These are phyloP conservation scores for Lordiphosa mommai DNA, from an alignment of 1,140 invertebrate species.

Conservation along the genomic window DNA sequence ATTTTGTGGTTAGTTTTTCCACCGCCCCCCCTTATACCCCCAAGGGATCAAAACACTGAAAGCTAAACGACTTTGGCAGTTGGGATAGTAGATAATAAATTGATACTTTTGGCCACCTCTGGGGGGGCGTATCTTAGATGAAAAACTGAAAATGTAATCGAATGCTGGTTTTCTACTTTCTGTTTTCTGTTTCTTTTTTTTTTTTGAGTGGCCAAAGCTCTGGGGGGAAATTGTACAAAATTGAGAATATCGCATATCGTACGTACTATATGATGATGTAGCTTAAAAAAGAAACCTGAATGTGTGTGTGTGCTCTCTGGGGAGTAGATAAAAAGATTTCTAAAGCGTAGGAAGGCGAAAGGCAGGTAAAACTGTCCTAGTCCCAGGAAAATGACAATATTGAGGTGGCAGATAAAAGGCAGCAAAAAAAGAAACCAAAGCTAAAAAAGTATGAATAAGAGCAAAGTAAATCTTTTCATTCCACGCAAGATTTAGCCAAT, in stretches of 20 bases:
- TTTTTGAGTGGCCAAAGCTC: neutral
- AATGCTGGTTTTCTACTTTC: conserved; percentile 38
- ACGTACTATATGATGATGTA: conserved; percentile 19
- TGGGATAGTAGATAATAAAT: conserved; percentile 33
- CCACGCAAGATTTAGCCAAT: too few species aligned
- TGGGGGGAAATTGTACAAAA: conserved; percentile 17
- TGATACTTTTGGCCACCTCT: conserved; percentile 39
- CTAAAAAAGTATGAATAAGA: too few species aligned
- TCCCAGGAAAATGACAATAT: too few species aligned
- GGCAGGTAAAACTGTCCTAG: neutral
- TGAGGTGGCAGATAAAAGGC: too few species aligned
- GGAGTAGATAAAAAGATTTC: conserved; percentile 23
- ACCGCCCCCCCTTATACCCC: neutral
- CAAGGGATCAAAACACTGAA: neutral
- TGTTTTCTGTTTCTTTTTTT: conserved; percentile 1
- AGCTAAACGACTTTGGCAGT: too few species aligned
- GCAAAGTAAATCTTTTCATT: too few species aligned
- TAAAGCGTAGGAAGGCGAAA: conserved; percentile 18
- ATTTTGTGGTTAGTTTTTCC: conserved; percentile 37
- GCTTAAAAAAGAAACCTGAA: conserved; percentile 41
- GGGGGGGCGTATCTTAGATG: conserved; percentile 3
- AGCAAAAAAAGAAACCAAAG: too few species aligned
- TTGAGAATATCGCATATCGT: conserved; percentile 23
- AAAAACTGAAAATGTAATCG: conserved; percentile 35
- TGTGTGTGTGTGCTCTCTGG: conserved; percentile 6